phyloP scores from a whole-genome alignment of 2,888 invertebrate genomes.

The Ganaspis brasiliensis region DNA sequence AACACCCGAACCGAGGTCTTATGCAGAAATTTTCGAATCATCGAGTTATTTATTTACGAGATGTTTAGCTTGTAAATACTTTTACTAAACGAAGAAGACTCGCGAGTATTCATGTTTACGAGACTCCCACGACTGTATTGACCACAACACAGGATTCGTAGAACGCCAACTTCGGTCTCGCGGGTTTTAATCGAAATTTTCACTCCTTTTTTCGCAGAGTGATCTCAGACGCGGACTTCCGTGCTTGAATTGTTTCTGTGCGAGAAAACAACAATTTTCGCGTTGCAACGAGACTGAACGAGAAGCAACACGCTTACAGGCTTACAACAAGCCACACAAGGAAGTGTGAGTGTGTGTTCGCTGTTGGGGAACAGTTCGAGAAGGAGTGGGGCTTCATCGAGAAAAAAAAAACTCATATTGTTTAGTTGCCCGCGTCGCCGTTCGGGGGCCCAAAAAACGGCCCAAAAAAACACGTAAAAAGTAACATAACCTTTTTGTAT shows the following conservation, averaged over 20 bases:
- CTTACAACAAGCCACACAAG: slow-evolving; percentile 27
- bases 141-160: slow-evolving; percentile 44
- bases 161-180: slow-evolving; percentile 35
- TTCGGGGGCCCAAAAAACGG: slow-evolving; percentile 1
- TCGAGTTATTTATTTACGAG: slow-evolving; percentile 13
- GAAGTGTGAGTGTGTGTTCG: slow-evolving; percentile 21
- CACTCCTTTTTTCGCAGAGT: neutral
- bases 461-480: too few species aligned
- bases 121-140: slow-evolving; percentile 34
- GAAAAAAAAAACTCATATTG: neutral
- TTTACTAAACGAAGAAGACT: neutral
- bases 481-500: too few species aligned
- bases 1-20: slow-evolving; percentile 32
- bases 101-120: slow-evolving; percentile 45
- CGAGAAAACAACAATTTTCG: slow-evolving; percentile 54
- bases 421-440: slow-evolving; percentile 7
- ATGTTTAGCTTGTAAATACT: neutral
- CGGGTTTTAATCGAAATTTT: slow-evolving; percentile 12
- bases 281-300: slow-evolving; percentile 45
- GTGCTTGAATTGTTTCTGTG: slow-evolving; percentile 14
- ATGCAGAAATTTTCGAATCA: slow-evolving; percentile 18
- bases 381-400: neutral
- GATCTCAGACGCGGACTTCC: neutral
- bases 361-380: neutral
- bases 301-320: slow-evolving; percentile 29